Evolutionary conservation across 2,113 vertebrate species (phyloP).

Genomic region (Pandion haliaetus): DNA sequence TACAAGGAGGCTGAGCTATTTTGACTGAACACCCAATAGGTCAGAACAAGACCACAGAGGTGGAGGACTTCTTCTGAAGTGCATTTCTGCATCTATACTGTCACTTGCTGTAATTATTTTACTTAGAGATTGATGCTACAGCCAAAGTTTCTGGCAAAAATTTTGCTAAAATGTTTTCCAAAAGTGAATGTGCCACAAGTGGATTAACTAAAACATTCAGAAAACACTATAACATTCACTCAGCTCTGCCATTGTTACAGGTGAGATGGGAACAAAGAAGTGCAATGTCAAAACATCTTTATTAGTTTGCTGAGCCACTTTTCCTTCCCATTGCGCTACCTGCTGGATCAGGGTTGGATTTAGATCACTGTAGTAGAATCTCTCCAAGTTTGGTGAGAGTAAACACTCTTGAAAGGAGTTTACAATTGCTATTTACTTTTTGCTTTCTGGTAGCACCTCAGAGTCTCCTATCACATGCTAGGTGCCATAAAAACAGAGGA

Average conservation of each 20-base stretch:
- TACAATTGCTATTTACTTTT: not conserved
- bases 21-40: not conserved
- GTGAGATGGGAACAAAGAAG: not conserved
- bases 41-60: not conserved
- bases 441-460: not conserved
- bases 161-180: not conserved
- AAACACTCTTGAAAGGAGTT: not conserved
- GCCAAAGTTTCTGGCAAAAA: not conserved
- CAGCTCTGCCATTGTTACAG: accelerated
- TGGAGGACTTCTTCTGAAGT: not conserved
- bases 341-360: not conserved
- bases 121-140: not conserved
- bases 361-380: not conserved
- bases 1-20: not conserved
- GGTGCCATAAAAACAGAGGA: not conserved
- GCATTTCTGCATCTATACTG: not conserved
- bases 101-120: not conserved
- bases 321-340: not conserved
- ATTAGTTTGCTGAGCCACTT: not conserved
- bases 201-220: not conserved
- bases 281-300: not conserved
- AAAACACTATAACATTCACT: not conserved
- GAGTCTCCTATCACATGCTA: not conserved
- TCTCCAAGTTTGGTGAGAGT: not conserved
- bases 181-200: not conserved